Base-by-base conservation (phyloP, 2,888 invertebrate species). In the Fragum fragum region DNA sequence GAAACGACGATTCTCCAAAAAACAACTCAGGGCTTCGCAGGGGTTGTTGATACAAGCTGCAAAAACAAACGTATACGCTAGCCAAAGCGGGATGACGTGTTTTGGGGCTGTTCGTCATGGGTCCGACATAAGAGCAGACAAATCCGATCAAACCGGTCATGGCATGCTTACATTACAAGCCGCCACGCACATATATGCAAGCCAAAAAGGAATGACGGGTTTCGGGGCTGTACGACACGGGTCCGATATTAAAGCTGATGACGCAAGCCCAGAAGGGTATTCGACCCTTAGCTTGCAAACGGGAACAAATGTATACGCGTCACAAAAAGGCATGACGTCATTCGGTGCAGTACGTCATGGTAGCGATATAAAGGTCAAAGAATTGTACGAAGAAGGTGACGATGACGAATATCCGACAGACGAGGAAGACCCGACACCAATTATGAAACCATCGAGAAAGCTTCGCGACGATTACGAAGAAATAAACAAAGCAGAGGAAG, bases 11-110 rank as follows among this genome's bases (percentile, higher is more conserved):
- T 94, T 94, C 84, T 89, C 93, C 9, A 87, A 88, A 23, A 93
- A 93, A 77, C 93, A 94, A 83, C 84, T 91, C 76, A 87, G 90
- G 57, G 91, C 91, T 6, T 91, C 92, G 18, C 88, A 92, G 28
- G 89, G 90, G 2, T 81, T 92, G 59, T 92, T 94, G 21, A 75
- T 76, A 9, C 72, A 72, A 47, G 61, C 61, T 9, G 75, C 78
- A 5, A 79, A 77, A 26, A 81, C 79, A 11, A 80, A 84, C 42
- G 66, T 77, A 0, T 84, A 69, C 63, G 84, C 84, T 0, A 78
- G 77, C 42, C 84, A 84, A 47, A 75, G 73, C 39, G 84, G 84
- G 7, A 78, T 78, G 80, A 71, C 73, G 28, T 69, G 78, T 47
- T 80, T 84, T 23, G 84, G 84, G 0, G 80, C 80, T 14, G 75